Evolutionary conservation across 2,888 invertebrate species (phyloP).

Genomic region (Apodemia zela): DNA sequence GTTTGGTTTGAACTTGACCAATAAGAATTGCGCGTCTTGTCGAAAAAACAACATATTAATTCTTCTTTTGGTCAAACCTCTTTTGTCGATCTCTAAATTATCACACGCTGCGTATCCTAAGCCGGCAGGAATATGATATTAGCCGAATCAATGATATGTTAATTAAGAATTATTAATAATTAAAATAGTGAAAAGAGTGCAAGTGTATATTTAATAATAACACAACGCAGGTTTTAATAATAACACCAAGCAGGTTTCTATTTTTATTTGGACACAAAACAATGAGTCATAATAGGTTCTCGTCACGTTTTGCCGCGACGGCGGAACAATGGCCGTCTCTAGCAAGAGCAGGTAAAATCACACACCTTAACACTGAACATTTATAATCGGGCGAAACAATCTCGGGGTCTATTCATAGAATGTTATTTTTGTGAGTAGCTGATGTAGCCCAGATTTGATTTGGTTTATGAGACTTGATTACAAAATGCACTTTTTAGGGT

Average conservation of each 20-base stretch:
- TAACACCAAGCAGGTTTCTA: background rate
- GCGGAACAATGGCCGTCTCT: constrained; percentile 5
- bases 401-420: background rate
- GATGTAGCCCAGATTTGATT: background rate
- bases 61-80: too few relatives aligned
- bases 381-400: constrained; percentile 26
- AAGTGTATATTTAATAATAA: too few relatives aligned
- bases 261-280: constrained; percentile 47
- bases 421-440: background rate
- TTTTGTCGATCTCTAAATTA: too few relatives aligned
- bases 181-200: too few relatives aligned
- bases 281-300: constrained; percentile 59
- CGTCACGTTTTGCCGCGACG: constrained; percentile 50
- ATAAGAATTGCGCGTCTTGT: too few relatives aligned
- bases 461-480: background rate
- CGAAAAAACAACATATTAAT: too few relatives aligned
- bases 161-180: too few relatives aligned
- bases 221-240: background rate
- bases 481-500: background rate
- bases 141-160: too few relatives aligned
- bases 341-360: constrained; percentile 33
- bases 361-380: constrained; percentile 8
- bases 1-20: too few relatives aligned
- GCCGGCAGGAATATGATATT: too few relatives aligned
- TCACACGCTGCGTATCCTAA: too few relatives aligned